These are phyloP conservation scores for Clepsis dumicolana DNA, from an alignment of 2,888 invertebrate species.

Conservation along the genomic window DNA sequence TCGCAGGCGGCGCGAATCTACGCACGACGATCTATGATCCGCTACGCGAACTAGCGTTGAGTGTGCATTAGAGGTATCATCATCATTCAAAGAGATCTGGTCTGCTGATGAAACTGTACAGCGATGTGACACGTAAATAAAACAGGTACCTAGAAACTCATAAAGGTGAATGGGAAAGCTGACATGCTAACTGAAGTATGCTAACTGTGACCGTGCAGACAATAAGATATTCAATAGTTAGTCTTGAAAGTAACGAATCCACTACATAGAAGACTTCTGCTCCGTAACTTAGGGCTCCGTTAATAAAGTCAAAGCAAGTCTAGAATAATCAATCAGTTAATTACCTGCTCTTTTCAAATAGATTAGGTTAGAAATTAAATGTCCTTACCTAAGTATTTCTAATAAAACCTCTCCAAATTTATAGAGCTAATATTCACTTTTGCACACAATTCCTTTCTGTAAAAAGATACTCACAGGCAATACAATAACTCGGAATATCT, in stretches of 20 bases:
- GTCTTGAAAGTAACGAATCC: too few relatives aligned
- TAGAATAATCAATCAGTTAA: too few relatives aligned
- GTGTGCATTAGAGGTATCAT: slow-evolving; percentile 18
- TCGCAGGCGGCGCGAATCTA: neutral
- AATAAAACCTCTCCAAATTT: neutral
- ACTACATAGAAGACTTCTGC: too few relatives aligned
- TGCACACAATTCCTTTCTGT: slow-evolving; percentile 1
- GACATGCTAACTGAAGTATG: neutral
- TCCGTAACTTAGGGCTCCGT: too few relatives aligned
- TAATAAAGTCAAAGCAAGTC: too few relatives aligned
- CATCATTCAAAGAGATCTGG: slow-evolving; percentile 13
- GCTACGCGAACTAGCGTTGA: slow-evolving; percentile 3
- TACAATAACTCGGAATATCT: slow-evolving; percentile 23
- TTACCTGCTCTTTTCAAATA: too few relatives aligned
- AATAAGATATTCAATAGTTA: neutral
- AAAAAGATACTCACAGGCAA: neutral
- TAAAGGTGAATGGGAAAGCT: neutral
- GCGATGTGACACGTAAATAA: neutral
- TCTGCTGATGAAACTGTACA: neutral
- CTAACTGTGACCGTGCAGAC: neutral
- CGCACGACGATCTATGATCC: slow-evolving; percentile 18
- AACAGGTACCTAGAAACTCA: neutral
- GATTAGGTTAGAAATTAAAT: too few relatives aligned
- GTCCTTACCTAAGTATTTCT: neutral
- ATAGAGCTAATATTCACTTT: neutral